Evolutionary conservation across 2,113 vertebrate species (phyloP).

Genomic region (Regulus satrapa): DNA sequence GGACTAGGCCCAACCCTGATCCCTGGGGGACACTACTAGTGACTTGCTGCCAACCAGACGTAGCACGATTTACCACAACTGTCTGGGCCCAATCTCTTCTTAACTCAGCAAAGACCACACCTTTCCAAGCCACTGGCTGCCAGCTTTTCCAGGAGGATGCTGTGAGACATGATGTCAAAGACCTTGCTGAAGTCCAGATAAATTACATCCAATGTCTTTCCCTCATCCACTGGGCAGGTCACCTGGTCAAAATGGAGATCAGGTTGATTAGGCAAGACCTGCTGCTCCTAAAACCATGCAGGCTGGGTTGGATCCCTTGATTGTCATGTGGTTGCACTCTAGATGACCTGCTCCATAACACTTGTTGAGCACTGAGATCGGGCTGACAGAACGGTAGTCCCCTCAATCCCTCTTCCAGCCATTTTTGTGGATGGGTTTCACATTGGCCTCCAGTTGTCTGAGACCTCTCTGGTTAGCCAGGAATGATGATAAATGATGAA

Average conservation of each 20-base stretch:
- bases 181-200: not conserved
- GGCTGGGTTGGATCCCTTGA: not conserved
- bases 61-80: rapidly evolving
- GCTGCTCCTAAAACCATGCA: not conserved
- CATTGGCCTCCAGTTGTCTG: not conserved
- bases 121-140: not conserved
- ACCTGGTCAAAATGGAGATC: not conserved
- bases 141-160: not conserved
- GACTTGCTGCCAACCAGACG: not conserved
- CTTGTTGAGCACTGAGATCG: not conserved
- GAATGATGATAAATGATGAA: not conserved
- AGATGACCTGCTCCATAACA: not conserved
- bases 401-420: not conserved
- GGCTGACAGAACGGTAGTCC: not conserved
- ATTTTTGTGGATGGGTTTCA: not conserved
- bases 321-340: not conserved
- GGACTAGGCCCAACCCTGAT: not conserved
- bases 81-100: not conserved
- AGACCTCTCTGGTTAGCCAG: not conserved
- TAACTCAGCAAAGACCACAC: not conserved
- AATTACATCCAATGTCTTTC: not conserved
- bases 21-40: not conserved
- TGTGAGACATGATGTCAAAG: rapidly evolving
- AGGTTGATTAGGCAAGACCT: not conserved
- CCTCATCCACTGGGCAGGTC: rapidly evolving